phyloP scores from a whole-genome alignment of 2,113 vertebrate species.

The Prietella phreatophila region DNA sequence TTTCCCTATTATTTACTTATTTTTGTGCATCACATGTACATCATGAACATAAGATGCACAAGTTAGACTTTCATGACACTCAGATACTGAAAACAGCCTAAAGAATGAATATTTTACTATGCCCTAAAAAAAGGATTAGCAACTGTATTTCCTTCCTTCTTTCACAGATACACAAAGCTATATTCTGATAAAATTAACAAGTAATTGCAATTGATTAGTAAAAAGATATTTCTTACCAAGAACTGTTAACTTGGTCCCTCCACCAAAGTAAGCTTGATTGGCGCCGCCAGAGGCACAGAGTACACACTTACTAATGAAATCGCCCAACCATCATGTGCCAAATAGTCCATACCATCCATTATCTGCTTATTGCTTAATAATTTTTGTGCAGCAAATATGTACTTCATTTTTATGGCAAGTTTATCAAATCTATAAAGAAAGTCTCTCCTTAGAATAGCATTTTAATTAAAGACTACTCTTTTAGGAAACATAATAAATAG shows the following conservation, averaged over 20 bases:
- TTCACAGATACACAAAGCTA: background rate
- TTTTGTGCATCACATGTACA: background rate
- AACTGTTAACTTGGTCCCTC: conserved; percentile 68
- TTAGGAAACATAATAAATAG: background rate
- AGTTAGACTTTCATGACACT: conserved; percentile 15
- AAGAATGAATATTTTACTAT: background rate
- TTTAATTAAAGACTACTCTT: background rate
- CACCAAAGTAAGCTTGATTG: conserved; percentile 60
- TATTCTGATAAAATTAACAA: background rate
- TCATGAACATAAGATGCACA: background rate
- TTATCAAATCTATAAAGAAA: background rate
- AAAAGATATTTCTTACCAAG: conserved; percentile 64
- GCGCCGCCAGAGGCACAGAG: conserved; percentile 13
- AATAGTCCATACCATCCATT: background rate
- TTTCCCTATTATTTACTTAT: background rate
- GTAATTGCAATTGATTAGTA: background rate
- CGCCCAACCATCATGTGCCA: background rate
- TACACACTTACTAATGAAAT: conserved; percentile 12
- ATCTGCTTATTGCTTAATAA: background rate
- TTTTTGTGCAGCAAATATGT: background rate
- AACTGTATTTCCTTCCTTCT: background rate
- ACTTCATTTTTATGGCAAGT: background rate
- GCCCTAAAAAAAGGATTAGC: background rate
- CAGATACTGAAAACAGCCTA: conserved; percentile 62
- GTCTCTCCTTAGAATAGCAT: background rate